Percentiles rank a stretch among this genome's conserved stretches.
phyloP scores from a whole-genome alignment of 2,888 invertebrate genomes.

The Linyphia triangularis region DNA sequence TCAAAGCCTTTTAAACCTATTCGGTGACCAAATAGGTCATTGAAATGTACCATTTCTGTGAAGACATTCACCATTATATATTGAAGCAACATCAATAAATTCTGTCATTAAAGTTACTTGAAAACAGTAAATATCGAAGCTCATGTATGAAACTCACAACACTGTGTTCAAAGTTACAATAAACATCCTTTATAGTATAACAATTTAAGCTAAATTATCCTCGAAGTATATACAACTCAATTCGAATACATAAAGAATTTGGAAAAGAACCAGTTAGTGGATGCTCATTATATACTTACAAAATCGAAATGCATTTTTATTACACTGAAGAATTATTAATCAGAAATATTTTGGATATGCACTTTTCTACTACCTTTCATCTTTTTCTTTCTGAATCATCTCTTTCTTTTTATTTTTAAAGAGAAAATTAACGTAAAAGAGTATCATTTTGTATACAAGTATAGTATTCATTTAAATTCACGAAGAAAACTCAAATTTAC shows the following conservation, averaged over 20 bases:
- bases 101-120: constrained; percentile 30
- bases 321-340: not conserved
- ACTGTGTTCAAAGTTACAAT: constrained; percentile 27
- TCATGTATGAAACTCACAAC: constrained; percentile 41
- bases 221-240: not conserved
- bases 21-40: constrained; percentile 69
- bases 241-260: too few relatives aligned
- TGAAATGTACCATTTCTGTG: constrained; percentile 39
- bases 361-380: not conserved
- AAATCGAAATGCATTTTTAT: not conserved
- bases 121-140: constrained; percentile 34
- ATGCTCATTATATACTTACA: too few relatives aligned
- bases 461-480: not conserved
- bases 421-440: not conserved
- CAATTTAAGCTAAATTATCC: not conserved
- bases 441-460: too few relatives aligned
- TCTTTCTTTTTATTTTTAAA: not conserved
- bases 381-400: not conserved
- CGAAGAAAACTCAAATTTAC: too few relatives aligned
- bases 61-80: constrained; percentile 55
- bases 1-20: constrained; percentile 74
- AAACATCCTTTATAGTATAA: constrained; percentile 18
- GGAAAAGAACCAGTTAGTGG: too few relatives aligned
- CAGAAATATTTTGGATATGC: not conserved
- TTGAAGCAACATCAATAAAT: constrained; percentile 49